Percentiles rank a stretch among this genome's conserved stretches.
Conservation (phyloP, 1,140 invertebrate genomes). For the Chironomus tepperi region DNA sequence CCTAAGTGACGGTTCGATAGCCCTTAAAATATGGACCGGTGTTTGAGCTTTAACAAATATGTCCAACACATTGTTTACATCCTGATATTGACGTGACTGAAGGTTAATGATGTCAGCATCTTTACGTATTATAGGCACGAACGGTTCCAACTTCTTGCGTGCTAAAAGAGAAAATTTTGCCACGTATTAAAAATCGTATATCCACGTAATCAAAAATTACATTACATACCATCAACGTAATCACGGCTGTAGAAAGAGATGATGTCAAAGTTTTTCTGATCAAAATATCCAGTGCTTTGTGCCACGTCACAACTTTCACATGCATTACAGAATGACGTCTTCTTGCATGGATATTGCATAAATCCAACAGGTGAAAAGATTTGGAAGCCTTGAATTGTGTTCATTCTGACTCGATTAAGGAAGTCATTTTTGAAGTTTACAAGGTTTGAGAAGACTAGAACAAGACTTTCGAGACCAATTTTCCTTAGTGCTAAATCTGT, state of each 20-base stretch:
- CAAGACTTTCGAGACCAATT: constrained; percentile 57
- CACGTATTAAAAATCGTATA: constrained; percentile 24
- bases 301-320: constrained; percentile 57
- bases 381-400: constrained; percentile 71
- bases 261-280: constrained; percentile 58
- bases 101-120: constrained; percentile 53
- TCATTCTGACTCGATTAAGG: constrained; percentile 78
- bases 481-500: constrained; percentile 63
- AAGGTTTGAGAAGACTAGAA: constrained; percentile 54
- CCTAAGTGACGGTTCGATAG: constrained; percentile 37
- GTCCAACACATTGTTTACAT: constrained; percentile 35
- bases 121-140: constrained; percentile 50
- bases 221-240: constrained; percentile 55
- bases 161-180: constrained; percentile 42
- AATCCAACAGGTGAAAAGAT: constrained; percentile 78
- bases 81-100: constrained; percentile 32
- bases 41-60: constrained; percentile 38
- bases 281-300: constrained; percentile 73
- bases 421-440: constrained; percentile 68
- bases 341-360: constrained; percentile 53
- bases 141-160: constrained; percentile 49
- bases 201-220: constrained; percentile 5
- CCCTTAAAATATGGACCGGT: constrained; percentile 36
- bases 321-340: constrained; percentile 45
- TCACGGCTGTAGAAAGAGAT: constrained; percentile 75